Conservation (phyloP, 2,888 invertebrate species). For the Myathropa florea region DNA sequence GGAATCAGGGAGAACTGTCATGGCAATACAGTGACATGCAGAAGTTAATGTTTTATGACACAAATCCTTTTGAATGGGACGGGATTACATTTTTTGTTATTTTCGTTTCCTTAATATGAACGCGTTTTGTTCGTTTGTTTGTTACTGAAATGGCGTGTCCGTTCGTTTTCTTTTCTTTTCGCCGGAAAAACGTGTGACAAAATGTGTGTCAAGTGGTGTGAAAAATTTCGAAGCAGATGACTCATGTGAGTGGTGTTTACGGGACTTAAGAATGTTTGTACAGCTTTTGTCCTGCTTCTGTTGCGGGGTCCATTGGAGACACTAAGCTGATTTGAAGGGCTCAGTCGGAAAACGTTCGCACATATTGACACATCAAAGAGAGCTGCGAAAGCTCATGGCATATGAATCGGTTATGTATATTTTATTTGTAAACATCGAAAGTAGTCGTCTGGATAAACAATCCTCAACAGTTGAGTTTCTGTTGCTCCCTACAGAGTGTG, state of each 20-base stretch:
- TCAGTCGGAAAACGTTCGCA: background rate
- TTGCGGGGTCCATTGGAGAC: background rate
- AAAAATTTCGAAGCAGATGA: background rate
- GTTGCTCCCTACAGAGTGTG: too few species aligned
- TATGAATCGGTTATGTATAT: background rate
- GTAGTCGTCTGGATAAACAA: too few species aligned
- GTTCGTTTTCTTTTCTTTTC: background rate
- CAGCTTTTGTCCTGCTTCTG: background rate
- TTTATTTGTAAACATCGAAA: background rate
- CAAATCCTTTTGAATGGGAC: background rate
- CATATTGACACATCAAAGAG: background rate
- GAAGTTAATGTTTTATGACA: slow-evolving; percentile 46
- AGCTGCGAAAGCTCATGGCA: background rate
- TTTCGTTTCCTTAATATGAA: background rate
- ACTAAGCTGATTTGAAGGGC: background rate
- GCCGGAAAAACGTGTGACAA: background rate
- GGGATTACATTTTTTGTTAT: background rate
- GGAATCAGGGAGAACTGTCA: slow-evolving; percentile 9
- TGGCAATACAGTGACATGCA: slow-evolving; percentile 30
- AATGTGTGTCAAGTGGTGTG: background rate
- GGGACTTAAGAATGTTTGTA: background rate
- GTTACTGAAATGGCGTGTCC: background rate
- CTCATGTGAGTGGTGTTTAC: background rate
- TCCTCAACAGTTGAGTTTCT: too few species aligned
- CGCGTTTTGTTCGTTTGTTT: background rate